Percentiles rank a stretch among this genome's conserved stretches.
phyloP scores from a whole-genome alignment of 2,797 vertebrate genomes.

The Lagothrix lagotricha region DNA sequence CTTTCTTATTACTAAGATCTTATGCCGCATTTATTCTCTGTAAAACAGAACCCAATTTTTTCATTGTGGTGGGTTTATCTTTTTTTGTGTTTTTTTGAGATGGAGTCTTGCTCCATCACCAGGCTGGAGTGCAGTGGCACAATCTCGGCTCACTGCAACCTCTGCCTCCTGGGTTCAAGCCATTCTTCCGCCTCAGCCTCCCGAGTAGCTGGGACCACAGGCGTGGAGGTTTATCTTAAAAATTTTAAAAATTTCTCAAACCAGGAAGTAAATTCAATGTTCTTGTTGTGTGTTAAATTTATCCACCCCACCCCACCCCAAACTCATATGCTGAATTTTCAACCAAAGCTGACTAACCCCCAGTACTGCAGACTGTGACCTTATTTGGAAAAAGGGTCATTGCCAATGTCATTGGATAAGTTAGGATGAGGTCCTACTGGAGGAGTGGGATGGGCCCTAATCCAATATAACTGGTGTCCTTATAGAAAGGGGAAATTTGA shows the following conservation, averaged over 20 bases:
- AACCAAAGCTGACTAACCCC: not conserved
- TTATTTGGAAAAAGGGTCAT: not conserved
- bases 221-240: not conserved
- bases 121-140: too few species aligned
- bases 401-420: not conserved
- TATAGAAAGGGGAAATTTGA: not conserved
- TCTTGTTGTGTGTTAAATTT: not conserved
- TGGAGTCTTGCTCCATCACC: too few species aligned
- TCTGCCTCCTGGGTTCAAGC: too few species aligned
- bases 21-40: not conserved
- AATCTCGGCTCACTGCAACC: too few species aligned
- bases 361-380: not conserved
- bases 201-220: too few species aligned
- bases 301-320: not conserved
- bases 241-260: slow-evolving; percentile 4
- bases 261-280: not conserved
- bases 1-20: not conserved
- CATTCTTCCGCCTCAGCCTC: too few species aligned
- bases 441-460: not conserved
- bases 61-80: not conserved
- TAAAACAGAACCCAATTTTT: not conserved
- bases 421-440: not conserved
- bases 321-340: not conserved
- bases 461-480: not conserved
- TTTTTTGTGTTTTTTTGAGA: not conserved